Evolutionary conservation across 2,888 invertebrate genomes (phyloP).

Genomic region (Ecliptopera silaceata): DNA sequence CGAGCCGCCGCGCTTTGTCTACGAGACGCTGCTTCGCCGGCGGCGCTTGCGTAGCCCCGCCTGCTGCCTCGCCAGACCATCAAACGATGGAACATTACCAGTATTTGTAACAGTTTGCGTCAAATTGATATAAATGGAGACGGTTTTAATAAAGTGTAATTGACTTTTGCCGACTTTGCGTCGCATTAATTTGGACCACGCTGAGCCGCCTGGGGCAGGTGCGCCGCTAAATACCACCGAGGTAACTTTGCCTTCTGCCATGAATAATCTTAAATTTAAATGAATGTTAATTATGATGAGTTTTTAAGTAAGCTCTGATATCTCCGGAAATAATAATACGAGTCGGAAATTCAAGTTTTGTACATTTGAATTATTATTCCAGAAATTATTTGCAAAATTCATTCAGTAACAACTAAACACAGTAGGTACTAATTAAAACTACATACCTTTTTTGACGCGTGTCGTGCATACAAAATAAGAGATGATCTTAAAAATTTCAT

Average conservation of each 20-base stretch:
- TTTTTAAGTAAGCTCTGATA: conserved; percentile 66
- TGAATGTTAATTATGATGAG: conserved; percentile 78
- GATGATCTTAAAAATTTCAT: background rate
- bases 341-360: conserved; percentile 39
- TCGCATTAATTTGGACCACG: conserved; percentile 82
- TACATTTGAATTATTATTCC: conserved; percentile 11
- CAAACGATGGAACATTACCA: conserved; percentile 82
- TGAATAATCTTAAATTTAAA: conserved; percentile 79
- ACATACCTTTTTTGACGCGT: background rate
- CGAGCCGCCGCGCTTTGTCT: conserved; percentile 53
- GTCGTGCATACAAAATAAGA: background rate
- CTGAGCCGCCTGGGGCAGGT: conserved; percentile 80
- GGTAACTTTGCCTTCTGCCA: conserved; percentile 70
- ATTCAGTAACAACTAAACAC: background rate
- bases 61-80: conserved; percentile 66
- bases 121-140: conserved; percentile 84
- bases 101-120: conserved; percentile 84
- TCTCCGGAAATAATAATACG: conserved; percentile 50
- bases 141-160: conserved; percentile 84
- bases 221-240: conserved; percentile 74
- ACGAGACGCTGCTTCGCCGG: conserved; percentile 46
- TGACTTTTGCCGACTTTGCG: conserved; percentile 82
- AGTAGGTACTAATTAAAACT: background rate
- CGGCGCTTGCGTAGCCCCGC: conserved; percentile 80
- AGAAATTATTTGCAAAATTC: too few relatives aligned